Conservation (phyloP, 2,797 vertebrate species). For the Yasuhikotakia modesta region DNA sequence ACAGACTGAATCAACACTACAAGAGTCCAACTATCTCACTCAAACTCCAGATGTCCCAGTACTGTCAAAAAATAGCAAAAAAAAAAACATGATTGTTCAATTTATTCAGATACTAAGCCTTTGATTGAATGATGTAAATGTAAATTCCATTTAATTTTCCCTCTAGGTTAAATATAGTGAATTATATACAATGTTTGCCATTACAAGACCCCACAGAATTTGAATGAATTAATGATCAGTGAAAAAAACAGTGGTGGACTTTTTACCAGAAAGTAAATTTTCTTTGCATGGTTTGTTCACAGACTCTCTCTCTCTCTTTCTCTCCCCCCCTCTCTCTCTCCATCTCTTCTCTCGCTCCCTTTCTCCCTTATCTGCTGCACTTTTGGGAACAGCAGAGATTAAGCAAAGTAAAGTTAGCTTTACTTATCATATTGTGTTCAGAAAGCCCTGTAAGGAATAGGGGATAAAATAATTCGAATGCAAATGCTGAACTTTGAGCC, state of each 20-base stretch:
- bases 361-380: slow-evolving; percentile 76
- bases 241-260: slow-evolving; percentile 2
- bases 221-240: slow-evolving; percentile 29
- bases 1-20: slow-evolving; percentile 14
- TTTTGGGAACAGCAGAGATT: slow-evolving; percentile 82
- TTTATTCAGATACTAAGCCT: slow-evolving; percentile 6
- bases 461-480: slow-evolving; percentile 66
- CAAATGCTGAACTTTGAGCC: slow-evolving; percentile 67
- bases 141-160: background rate
- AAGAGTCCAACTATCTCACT: slow-evolving; percentile 5
- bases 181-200: slow-evolving; percentile 17
- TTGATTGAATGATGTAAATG: slow-evolving; percentile 18
- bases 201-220: background rate
- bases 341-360: slow-evolving; percentile 48
- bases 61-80: background rate
- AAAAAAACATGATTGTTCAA: background rate
- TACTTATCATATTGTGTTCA: slow-evolving; percentile 84
- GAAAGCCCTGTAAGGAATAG: slow-evolving; percentile 78
- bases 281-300: slow-evolving; percentile 24
- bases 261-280: slow-evolving; percentile 40
- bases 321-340: slow-evolving; percentile 49
- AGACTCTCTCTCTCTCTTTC: slow-evolving; percentile 22
- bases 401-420: slow-evolving; percentile 83
- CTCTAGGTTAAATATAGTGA: slow-evolving; percentile 23
- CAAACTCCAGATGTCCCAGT: background rate